These are phyloP conservation scores for Metellina segmentata DNA, from an alignment of 2,888 invertebrate species.

Conservation along the genomic window DNA sequence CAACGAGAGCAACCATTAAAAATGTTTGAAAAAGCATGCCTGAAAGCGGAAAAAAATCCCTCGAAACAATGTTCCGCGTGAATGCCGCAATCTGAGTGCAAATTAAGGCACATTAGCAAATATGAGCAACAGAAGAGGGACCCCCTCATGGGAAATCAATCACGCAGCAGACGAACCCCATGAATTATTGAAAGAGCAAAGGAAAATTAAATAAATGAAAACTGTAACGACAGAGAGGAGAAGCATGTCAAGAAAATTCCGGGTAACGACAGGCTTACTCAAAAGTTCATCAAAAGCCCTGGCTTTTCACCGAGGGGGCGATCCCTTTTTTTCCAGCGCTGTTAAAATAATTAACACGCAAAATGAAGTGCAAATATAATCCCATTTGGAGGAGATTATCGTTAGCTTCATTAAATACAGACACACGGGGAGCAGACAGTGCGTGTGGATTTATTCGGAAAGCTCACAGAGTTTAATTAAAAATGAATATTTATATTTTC, in stretches of 20 bases:
- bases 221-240: slow-evolving; percentile 36
- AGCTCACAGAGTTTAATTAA: slow-evolving; percentile 65
- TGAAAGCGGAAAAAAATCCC: too few species aligned
- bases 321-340: slow-evolving; percentile 34
- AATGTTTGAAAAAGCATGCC: too few species aligned
- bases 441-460: slow-evolving; percentile 14
- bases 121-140: slow-evolving; percentile 18
- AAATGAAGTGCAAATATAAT: slow-evolving; percentile 68
- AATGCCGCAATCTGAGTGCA: slow-evolving; percentile 8
- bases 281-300: slow-evolving; percentile 62
- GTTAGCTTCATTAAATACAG: slow-evolving; percentile 69
- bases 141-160: slow-evolving; percentile 69
- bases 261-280: slow-evolving; percentile 31
- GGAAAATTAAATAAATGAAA: slow-evolving; percentile 75
- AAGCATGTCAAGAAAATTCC: slow-evolving; percentile 13
- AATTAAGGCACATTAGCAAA: slow-evolving; percentile 63
- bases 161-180: slow-evolving; percentile 14
- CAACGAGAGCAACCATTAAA: too few species aligned
- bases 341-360: slow-evolving; percentile 62
- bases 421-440: neutral
- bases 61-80: too few species aligned
- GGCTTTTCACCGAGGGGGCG: slow-evolving; percentile 27
- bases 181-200: slow-evolving; percentile 71
- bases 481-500: slow-evolving; percentile 75
- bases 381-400: slow-evolving; percentile 72